Percentiles rank a stretch among this genome's conserved stretches.
These are phyloP conservation scores for Pseudocheirus occidentalis DNA, from an alignment of 2,797 vertebrate species.

Conservation along the genomic window DNA sequence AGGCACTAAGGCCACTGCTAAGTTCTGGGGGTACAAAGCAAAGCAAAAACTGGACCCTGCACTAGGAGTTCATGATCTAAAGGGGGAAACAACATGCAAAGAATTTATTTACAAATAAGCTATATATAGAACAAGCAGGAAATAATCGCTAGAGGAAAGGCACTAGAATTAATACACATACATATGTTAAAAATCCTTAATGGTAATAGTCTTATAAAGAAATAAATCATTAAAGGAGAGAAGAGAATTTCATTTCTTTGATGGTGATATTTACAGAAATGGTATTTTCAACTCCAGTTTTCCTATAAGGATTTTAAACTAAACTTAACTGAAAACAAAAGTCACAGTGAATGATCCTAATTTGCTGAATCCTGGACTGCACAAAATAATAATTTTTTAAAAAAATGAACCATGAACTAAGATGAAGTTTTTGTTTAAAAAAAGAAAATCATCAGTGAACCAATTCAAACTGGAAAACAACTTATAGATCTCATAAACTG, in stretches of 20 bases:
- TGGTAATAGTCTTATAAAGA: conserved; percentile 81
- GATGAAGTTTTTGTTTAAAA: conserved; percentile 15
- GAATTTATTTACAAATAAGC: background rate
- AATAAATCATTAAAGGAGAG: conserved; percentile 84
- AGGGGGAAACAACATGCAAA: background rate
- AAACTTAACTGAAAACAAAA: background rate
- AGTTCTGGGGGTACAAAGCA: background rate
- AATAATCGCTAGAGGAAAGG: background rate
- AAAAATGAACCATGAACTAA: background rate
- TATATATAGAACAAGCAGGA: background rate
- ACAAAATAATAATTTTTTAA: background rate
- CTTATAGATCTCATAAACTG: conserved; percentile 13
- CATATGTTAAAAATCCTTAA: conserved; percentile 59
- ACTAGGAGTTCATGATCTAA: background rate
- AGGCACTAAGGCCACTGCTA: background rate
- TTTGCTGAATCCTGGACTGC: background rate
- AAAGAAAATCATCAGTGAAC: background rate
- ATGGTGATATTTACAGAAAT: conserved; percentile 62
- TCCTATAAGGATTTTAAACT: background rate
- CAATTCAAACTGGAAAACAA: background rate
- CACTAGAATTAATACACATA: background rate
- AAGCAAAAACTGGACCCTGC: conserved; percentile 45
- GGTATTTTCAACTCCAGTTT: conserved; percentile 65
- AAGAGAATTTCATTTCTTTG: conserved; percentile 57
- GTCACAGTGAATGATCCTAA: background rate